A percentile compares a stretch with the other conserved stretches of the same genome.
Conservation (phyloP, 2,113 vertebrate genomes). For the Ammodytes dubius region DNA sequence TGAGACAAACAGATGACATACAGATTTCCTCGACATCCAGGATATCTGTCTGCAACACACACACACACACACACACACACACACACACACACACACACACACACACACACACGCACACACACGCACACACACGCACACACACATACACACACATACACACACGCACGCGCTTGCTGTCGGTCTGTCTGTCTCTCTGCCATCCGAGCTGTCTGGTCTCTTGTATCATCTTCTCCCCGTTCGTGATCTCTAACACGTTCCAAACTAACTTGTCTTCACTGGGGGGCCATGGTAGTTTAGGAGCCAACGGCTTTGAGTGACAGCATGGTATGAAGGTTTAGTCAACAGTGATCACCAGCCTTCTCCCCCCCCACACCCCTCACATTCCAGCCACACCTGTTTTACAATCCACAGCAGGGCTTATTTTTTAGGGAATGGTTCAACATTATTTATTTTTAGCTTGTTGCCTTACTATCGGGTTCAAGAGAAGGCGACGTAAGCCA, state of each 20-base stretch:
- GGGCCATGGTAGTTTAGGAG: constrained; percentile 13
- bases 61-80: no score
- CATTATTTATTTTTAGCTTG: no score
- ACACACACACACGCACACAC: no score
- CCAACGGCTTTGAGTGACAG: constrained; percentile 41
- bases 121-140: neutral
- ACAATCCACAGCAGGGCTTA: neutral
- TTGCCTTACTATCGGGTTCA: no score
- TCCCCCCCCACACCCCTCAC: constrained; percentile 10
- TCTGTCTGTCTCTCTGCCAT: constrained; percentile 19
- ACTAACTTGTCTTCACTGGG: constrained; percentile 44
- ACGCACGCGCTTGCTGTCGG: constrained; percentile 6
- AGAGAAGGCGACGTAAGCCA: no score
- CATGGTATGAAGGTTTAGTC: constrained; percentile 22
- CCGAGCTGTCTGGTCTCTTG: constrained; percentile 15
- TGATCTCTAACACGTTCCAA: constrained; percentile 53
- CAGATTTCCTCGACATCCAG: no score
- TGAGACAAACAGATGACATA: no score
- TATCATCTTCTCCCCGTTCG: constrained; percentile 58
- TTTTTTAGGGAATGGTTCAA: constrained; percentile 11
- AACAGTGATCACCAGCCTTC: constrained; percentile 20
- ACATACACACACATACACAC: neutral
- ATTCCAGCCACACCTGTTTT: constrained; percentile 64
- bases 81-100: no score
- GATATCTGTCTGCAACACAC: no score